Conservation (phyloP, 1,140 invertebrate genomes). For the Papilio polyxenes region DNA sequence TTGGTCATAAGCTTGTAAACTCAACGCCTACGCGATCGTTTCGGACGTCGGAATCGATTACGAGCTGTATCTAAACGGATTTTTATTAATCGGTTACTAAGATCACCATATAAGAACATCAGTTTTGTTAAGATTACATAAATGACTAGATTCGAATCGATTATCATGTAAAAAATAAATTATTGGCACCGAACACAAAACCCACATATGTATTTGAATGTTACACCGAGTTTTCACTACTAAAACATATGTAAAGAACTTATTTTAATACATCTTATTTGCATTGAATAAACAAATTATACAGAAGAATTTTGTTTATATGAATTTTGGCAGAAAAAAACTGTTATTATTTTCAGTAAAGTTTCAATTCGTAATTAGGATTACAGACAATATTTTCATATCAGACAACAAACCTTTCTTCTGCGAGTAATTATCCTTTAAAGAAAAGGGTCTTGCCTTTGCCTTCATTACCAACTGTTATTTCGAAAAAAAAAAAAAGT, state of each 20-base stretch:
- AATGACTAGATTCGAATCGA: background rate
- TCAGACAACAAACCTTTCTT: background rate
- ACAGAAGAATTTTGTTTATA: too few relatives aligned
- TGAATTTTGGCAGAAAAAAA: background rate
- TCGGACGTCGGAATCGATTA: conserved; percentile 5
- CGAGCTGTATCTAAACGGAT: background rate
- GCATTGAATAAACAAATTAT: too few relatives aligned
- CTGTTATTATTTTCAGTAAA: background rate
- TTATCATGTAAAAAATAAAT: background rate
- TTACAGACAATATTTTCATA: background rate
- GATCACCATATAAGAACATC: background rate
- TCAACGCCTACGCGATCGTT: conserved; percentile 25
- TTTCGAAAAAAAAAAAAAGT: background rate
- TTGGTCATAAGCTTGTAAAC: conserved; percentile 14
- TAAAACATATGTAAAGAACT: too few relatives aligned
- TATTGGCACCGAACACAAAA: background rate
- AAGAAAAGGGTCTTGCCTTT: background rate
- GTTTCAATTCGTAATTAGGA: background rate
- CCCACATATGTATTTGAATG: too few relatives aligned
- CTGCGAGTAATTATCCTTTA: background rate
- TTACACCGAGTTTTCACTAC: too few relatives aligned
- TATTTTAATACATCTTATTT: too few relatives aligned
- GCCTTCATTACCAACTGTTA: background rate
- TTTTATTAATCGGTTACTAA: conserved; percentile 1
- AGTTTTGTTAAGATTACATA: conserved; percentile 16